Evolutionary conservation across 2,113 vertebrate genomes (phyloP).

Genomic region (Leuciscus idus): DNA sequence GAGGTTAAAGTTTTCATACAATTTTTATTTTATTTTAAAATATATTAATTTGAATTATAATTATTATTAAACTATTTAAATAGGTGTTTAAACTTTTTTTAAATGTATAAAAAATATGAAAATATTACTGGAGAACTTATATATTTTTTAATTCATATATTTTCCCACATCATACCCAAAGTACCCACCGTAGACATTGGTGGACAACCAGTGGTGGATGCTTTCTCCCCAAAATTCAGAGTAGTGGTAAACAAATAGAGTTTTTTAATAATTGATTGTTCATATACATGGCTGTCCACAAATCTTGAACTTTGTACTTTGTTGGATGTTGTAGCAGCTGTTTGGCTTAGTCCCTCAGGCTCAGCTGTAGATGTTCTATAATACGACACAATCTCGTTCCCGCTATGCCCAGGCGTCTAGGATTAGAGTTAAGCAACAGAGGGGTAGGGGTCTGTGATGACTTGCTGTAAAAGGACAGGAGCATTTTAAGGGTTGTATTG

Average conservation of each 20-base stretch:
- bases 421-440: constrained; percentile 16
- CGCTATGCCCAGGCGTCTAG: not conserved
- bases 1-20: not conserved
- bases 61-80: not conserved
- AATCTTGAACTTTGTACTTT: constrained; percentile 1
- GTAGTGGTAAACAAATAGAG: not conserved
- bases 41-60: not conserved
- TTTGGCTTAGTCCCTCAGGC: constrained; percentile 9
- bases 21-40: too few species aligned
- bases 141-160: too few species aligned
- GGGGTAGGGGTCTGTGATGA: not conserved
- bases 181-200: too few species aligned
- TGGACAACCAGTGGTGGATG: too few species aligned
- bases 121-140: too few species aligned
- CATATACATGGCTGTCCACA: not conserved
- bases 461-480: not conserved
- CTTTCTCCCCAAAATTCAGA: too few species aligned
- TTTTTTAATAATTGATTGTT: not conserved
- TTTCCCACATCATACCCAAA: too few species aligned
- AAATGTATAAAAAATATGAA: too few species aligned
- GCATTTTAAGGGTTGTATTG: not conserved
- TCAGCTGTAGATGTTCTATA: constrained; percentile 14
- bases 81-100: too few species aligned
- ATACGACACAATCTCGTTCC: not conserved
- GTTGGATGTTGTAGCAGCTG: constrained; percentile 20